Base-by-base conservation (phyloP, 2,113 vertebrate species). In the Pandion haliaetus region DNA sequence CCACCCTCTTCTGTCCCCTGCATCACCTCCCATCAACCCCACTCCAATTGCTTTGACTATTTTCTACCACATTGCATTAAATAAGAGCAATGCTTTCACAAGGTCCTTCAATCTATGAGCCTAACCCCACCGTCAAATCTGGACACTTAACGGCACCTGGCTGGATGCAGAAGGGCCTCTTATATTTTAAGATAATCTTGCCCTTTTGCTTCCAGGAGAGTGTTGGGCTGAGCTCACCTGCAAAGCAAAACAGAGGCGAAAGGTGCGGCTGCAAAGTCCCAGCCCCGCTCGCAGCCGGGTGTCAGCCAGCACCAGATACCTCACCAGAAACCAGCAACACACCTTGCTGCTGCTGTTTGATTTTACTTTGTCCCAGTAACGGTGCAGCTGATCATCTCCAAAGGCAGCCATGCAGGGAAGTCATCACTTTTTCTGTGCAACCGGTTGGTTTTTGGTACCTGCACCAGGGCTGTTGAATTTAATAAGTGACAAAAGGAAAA, bases 401-500 rank as follows among this genome's bases (percentile, higher is more conserved):
- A 42, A 58, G 36, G 80, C 38, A 34, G 44, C 49, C 2, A 1
- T 1, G 55, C 45, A 67, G 44, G 21, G 58, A 70, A 88, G 38
- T 7, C 3, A 1, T 11, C 42, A 32, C 5, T 57, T 83, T 95
- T 28, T 7, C 74, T 19, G 14, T 49, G 59, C 34, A 44, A 7
- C 10, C 7, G 2, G 13, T 11, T 74, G 65, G 20, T 0, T 55
- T 90, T 70, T 3, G 2, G 17, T 74, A 59, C 50, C 69, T 63
- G 57, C 40, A 88, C 12, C 12, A 8, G 14, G n/a, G 24, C 28
- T 42, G 34, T 7, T 50, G 66, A 50, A 84, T 49, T 70, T 63
- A 82, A 90, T 59, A 58, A 87, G 62, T 83, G 80, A 57, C 49
- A 73, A 91, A 92, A 95, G 69, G 83, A 65, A 92, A 93, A 94